These are phyloP conservation scores for Cantharis nigra DNA, from an alignment of 2,888 invertebrate species.

Conservation along the genomic window DNA sequence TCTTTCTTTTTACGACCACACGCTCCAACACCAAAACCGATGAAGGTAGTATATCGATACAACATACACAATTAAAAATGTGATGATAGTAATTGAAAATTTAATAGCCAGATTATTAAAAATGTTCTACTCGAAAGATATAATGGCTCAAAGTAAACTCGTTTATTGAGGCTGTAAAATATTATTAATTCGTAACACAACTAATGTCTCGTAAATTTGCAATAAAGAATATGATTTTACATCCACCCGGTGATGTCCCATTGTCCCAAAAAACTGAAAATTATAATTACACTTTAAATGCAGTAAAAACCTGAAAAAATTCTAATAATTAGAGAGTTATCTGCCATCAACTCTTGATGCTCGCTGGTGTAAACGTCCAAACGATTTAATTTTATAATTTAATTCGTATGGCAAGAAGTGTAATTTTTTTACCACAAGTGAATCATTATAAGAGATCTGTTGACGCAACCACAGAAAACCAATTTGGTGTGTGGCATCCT, in stretches of 20 bases:
- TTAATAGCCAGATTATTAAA: not conserved
- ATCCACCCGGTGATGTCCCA: not conserved
- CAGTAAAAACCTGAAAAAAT: too few relatives aligned
- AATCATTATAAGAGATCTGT: conserved; percentile 8
- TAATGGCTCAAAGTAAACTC: not conserved
- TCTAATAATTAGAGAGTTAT: too few relatives aligned
- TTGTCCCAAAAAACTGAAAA: not conserved
- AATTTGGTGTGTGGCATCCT: conserved; percentile 21
- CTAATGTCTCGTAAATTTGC: not conserved
- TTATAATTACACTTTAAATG: too few relatives aligned
- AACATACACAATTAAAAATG: not conserved
- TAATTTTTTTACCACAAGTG: conserved; percentile 12
- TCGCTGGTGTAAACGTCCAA: not conserved
- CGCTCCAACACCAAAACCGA: not conserved
- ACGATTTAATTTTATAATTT: not conserved
- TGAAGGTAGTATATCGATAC: not conserved
- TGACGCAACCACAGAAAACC: conserved; percentile 10
- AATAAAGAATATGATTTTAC: too few relatives aligned
- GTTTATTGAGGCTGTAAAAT: not conserved
- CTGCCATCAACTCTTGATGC: not conserved
- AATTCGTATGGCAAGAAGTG: conserved; percentile 2
- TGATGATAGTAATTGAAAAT: not conserved
- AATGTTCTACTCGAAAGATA: not conserved
- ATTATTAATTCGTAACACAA: not conserved
- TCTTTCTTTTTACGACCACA: not conserved